Percentiles rank a stretch among this genome's conserved stretches.
phyloP scores from a whole-genome alignment of 1,140 invertebrate species.

The Drosophila virilis region DNA sequence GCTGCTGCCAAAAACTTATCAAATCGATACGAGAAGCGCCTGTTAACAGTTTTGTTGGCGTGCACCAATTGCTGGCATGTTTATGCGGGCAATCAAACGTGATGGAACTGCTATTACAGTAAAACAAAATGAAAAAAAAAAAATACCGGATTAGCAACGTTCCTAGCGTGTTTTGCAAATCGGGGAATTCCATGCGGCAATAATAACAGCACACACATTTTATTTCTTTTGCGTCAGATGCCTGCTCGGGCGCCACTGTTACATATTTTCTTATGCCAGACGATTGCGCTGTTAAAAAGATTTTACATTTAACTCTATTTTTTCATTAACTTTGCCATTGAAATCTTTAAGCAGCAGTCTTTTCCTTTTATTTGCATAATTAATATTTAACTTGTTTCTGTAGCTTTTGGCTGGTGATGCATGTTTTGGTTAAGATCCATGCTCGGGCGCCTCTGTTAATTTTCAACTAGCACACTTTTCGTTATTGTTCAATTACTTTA shows the following conservation, averaged over 20 bases:
- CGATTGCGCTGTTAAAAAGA: too few species aligned
- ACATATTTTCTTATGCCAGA: too few species aligned
- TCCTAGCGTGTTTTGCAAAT: background rate
- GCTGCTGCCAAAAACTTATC: slow-evolving; percentile 58
- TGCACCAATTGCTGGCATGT: slow-evolving; percentile 25
- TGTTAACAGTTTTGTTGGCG: slow-evolving; percentile 30
- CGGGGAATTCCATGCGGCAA: slow-evolving; percentile 15
- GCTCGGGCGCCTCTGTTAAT: background rate
- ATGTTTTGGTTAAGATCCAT: background rate
- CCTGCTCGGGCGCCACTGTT: background rate
- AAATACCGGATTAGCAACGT: slow-evolving; percentile 24
- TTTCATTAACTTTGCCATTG: too few species aligned
- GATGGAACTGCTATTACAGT: slow-evolving; percentile 18
- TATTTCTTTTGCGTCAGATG: background rate
- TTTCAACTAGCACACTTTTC: background rate
- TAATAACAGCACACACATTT: background rate
- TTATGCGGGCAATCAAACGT: slow-evolving; percentile 31
- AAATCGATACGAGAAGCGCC: slow-evolving; percentile 54
- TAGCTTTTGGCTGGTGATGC: background rate
- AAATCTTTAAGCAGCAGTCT: too few species aligned
- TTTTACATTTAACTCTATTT: too few species aligned
- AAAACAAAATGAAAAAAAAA: background rate
- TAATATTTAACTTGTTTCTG: too few species aligned
- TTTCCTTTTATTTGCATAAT: background rate
- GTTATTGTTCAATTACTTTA: too few species aligned